phyloP scores from a whole-genome alignment of 2,888 invertebrate genomes.

The Melinopterus prodromus region DNA sequence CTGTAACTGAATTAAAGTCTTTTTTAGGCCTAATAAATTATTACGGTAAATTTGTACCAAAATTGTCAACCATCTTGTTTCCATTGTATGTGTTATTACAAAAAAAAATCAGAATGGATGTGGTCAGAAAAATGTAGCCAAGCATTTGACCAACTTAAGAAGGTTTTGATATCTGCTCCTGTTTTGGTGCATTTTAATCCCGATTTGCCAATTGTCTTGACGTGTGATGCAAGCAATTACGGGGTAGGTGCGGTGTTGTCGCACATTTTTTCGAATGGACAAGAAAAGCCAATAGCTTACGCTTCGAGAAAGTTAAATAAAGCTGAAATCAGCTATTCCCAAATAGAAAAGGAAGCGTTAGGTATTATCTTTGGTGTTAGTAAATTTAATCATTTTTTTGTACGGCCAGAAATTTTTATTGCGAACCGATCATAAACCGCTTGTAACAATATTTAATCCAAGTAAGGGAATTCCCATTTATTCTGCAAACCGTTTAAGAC shows the following conservation, averaged over 20 bases:
- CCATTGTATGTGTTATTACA: background rate
- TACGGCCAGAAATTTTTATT: conserved; percentile 28
- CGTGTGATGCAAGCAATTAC: conserved; percentile 19
- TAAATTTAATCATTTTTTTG: conserved; percentile 36
- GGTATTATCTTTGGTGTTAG: conserved; percentile 33
- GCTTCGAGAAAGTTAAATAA: conserved; percentile 29
- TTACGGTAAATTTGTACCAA: conserved; percentile 16
- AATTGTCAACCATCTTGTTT: conserved; percentile 7
- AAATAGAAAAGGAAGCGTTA: conserved; percentile 34
- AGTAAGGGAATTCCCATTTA: conserved; percentile 26
- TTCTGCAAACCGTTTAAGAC: conserved; percentile 26
- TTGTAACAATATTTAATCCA: conserved; percentile 29
- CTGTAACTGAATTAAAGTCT: conserved; percentile 13
- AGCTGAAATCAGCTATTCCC: conserved; percentile 29
- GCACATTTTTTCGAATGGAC: conserved; percentile 6
- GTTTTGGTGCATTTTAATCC: conserved; percentile 29
- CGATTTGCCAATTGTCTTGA: conserved; percentile 15
- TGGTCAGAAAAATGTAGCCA: background rate
- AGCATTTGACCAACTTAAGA: conserved; percentile 22
- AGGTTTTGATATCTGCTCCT: conserved; percentile 11
- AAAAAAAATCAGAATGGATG: background rate
- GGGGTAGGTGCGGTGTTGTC: conserved; percentile 16
- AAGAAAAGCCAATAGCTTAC: conserved; percentile 29
- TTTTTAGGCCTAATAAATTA: background rate
- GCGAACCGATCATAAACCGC: conserved; percentile 29